These are phyloP conservation scores for Eidolon dupreanum DNA, from an alignment of 2,797 vertebrate genomes.

Conservation along the genomic window DNA sequence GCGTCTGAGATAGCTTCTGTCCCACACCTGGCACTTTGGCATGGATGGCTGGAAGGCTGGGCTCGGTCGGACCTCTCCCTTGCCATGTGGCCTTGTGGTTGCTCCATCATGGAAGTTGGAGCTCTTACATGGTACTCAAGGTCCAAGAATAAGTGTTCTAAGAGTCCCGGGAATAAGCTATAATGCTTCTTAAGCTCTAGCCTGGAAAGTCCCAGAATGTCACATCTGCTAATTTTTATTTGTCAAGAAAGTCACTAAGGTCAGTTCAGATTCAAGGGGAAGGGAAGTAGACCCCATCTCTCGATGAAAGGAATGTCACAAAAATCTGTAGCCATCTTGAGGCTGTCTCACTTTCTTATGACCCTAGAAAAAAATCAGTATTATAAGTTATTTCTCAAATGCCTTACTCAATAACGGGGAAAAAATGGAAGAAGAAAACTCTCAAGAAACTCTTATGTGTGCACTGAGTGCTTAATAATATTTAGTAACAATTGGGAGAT, in stretches of 20 bases:
- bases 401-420: background rate
- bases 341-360: slow-evolving; percentile 1
- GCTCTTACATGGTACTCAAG: background rate
- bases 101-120: background rate
- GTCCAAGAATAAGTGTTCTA: background rate
- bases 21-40: background rate
- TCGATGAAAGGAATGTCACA: background rate
- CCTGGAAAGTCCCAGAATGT: background rate
- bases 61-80: background rate
- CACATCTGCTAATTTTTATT: background rate
- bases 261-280: slow-evolving; percentile 3
- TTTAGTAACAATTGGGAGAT: slow-evolving; percentile 26
- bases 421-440: slow-evolving; percentile 16
- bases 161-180: background rate
- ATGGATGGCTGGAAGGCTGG: background rate
- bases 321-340: background rate
- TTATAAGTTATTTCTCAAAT: slow-evolving; percentile 36
- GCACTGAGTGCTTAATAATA: slow-evolving; percentile 27
- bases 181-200: background rate
- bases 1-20: background rate
- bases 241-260: background rate
- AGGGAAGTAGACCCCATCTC: background rate
- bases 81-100: background rate
- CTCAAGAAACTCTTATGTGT: background rate
- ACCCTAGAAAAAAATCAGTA: slow-evolving; percentile 12